Percentiles rank a stretch among this genome's conserved stretches.
phyloP scores from a whole-genome alignment of 2,113 vertebrate species.

The Platysternon megacephalum region DNA sequence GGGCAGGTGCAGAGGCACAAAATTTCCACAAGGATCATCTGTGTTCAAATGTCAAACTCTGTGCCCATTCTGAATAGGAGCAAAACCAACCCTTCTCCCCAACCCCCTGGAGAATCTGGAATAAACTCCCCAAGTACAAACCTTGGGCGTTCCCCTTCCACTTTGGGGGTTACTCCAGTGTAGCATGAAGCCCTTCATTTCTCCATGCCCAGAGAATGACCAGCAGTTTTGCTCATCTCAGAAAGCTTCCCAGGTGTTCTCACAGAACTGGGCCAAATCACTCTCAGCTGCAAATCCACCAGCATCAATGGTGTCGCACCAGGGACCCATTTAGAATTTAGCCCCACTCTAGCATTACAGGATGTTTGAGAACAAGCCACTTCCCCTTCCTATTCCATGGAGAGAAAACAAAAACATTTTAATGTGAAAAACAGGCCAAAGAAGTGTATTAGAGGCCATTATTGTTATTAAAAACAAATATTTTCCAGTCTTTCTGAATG shows the following conservation, averaged over 20 bases:
- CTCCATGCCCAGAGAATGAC: background rate
- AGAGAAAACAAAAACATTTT: background rate
- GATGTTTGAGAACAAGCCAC: background rate
- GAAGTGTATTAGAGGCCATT: background rate
- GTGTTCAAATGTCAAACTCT: background rate
- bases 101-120: too few relatives aligned
- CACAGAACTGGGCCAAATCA: background rate
- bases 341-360: background rate
- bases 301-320: background rate
- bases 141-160: background rate
- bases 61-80: background rate
- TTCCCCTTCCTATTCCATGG: accelerated
- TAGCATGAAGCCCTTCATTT: accelerated
- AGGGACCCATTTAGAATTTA: accelerated
- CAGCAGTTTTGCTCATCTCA: background rate
- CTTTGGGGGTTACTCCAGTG: background rate
- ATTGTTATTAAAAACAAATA: background rate
- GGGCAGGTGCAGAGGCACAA: background rate
- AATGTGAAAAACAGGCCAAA: background rate
- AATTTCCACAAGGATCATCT: background rate
- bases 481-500: background rate
- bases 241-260: accelerated
- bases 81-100: background rate
- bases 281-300: accelerated
- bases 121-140: background rate